Base-by-base conservation (phyloP, 1,140 invertebrate genomes). In the Galendromus occidentalis region DNA sequence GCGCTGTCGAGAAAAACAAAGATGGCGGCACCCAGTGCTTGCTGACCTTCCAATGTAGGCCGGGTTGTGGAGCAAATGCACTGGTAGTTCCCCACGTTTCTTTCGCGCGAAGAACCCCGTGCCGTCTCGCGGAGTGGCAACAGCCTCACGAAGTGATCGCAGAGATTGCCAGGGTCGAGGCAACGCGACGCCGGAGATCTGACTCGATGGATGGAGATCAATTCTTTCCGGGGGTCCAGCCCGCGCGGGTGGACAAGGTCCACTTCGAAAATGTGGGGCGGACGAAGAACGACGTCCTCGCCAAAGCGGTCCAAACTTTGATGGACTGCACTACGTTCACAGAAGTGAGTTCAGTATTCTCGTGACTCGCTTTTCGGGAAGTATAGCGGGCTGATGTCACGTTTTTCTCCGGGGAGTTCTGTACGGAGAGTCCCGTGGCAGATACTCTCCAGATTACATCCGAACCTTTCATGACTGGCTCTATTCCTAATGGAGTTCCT, bases 251-350 rank as follows among this genome's bases (percentile, higher is more conserved):
- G 0, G 85, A 88, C 69, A 80, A 82, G 74, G 79, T 92, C 64
- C 80, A 86, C 71, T 79, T 91, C 51, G 85, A 89, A 74, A 88
- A 88, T 1, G 73, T 91, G 12, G 77, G 71, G n/a, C 75, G 86
- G 66, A 91, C 88, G 0, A 88, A 88, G 74, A 83, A 90, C 76
- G 87, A 90, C 69, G 82, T 90, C 64, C 75, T 92, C n/a, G 79
- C 81, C 65, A 79, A 81, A 64, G 82, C 82, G 69, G 80, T 91
- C 0, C 76, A 79, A 51, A 83, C 86, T 33, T 75, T 91, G 14
- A 87, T 89, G 71, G 79, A 80, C 66, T 84, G 86, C 0, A 77
- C 79, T 25, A 77, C 77, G 68, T 79, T 81, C 68, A 70, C 77
- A 70, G 76, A 79, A 67, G 74, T 79, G 68, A 71, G 64, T 68